phyloP scores from a whole-genome alignment of 2,888 invertebrate genomes.

The Eupeodes luniger region DNA sequence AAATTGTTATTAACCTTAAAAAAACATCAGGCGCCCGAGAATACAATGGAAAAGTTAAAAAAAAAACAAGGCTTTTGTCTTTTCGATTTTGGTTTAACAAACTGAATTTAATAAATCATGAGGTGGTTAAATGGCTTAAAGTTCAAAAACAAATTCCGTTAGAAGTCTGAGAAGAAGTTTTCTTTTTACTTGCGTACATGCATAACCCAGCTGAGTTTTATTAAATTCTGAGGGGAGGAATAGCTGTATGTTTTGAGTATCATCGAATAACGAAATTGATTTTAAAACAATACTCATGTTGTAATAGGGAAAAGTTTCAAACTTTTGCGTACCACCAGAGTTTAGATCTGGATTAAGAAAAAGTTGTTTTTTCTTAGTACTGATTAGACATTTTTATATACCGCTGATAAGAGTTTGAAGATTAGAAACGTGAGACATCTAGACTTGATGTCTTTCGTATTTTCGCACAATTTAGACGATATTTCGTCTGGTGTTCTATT shows the following conservation, averaged over 20 bases:
- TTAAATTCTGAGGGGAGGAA: neutral
- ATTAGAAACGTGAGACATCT: no score
- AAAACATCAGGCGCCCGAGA: neutral
- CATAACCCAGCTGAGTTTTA: neutral
- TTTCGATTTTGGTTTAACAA: neutral
- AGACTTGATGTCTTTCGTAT: no score
- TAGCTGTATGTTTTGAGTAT: neutral
- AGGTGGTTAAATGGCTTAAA: conserved; percentile 32
- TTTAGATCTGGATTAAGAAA: no score
- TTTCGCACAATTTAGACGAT: no score
- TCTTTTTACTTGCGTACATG: neutral
- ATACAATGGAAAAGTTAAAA: neutral
- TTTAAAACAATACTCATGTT: no score
- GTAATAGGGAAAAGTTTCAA: no score
- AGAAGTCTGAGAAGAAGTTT: neutral
- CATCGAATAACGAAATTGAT: no score
- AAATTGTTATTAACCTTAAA: conserved; percentile 57
- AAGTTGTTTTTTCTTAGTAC: no score
- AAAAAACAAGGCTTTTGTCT: neutral
- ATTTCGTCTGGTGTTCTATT: no score
- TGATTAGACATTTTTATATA: no score
- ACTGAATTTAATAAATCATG: conserved; percentile 10
- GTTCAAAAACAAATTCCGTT: neutral
- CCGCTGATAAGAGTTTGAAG: no score
- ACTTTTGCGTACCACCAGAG: no score